A percentile compares a stretch with the other conserved stretches of the same genome.
Conservation (phyloP, 2,888 invertebrate species). For the Neria commutata region DNA sequence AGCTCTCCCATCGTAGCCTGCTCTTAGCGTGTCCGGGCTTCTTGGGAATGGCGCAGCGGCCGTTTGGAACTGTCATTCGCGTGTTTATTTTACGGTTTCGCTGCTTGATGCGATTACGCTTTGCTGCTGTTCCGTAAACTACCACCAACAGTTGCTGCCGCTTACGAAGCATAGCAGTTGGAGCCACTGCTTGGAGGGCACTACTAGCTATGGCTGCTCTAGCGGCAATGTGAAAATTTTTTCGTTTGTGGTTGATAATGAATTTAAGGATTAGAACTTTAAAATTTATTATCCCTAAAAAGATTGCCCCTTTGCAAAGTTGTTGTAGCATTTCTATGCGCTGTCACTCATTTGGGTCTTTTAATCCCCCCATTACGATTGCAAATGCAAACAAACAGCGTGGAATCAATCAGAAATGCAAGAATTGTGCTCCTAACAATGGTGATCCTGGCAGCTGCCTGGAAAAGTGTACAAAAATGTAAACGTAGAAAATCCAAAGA, state of each 20-base stretch:
- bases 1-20: too few species aligned
- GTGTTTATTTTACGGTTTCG: neutral
- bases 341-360: neutral
- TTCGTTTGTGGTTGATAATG: too few species aligned
- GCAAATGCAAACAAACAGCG: neutral
- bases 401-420: slow-evolving; percentile 11
- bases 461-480: neutral
- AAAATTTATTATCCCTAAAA: too few species aligned
- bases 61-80: slow-evolving; percentile 4
- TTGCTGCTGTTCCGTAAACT: neutral
- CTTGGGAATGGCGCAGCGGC: neutral
- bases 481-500: neutral
- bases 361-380: slow-evolving; percentile 1
- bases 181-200: too few species aligned
- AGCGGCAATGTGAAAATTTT: too few species aligned
- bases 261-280: too few species aligned
- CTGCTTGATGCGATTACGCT: slow-evolving; percentile 2
- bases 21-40: too few species aligned
- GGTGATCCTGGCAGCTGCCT: slow-evolving; percentile 1
- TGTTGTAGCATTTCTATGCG: too few species aligned
- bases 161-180: too few species aligned
- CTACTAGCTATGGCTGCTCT: too few species aligned
- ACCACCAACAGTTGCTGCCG: neutral
- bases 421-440: neutral
- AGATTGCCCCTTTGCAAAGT: too few species aligned